These are phyloP conservation scores for Allobates femoralis DNA, from an alignment of 2,797 vertebrate genomes.

Conservation along the genomic window DNA sequence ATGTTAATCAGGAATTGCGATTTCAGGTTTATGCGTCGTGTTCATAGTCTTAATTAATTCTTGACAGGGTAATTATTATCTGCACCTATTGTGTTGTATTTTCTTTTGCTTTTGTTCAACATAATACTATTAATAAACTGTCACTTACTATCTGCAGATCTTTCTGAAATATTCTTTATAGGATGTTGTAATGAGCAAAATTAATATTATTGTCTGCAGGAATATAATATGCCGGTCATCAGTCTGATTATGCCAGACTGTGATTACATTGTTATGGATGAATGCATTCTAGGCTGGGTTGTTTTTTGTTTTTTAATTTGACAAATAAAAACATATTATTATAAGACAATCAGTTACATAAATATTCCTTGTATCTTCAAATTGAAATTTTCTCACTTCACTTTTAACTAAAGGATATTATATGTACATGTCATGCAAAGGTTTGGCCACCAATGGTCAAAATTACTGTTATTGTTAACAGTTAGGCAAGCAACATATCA, in stretches of 20 bases:
- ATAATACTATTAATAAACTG: constrained; percentile 3
- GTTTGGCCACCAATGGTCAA: too few species aligned
- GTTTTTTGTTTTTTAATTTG: too few species aligned
- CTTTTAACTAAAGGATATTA: too few species aligned
- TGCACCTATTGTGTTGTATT: neutral
- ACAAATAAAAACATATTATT: too few species aligned
- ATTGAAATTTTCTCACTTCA: too few species aligned
- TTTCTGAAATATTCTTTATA: neutral
- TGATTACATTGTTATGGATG: neutral
- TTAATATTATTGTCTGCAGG: neutral
- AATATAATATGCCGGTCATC: neutral
- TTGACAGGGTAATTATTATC: neutral
- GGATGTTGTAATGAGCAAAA: neutral
- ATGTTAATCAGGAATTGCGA: neutral
- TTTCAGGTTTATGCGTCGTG: neutral
- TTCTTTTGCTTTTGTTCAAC: neutral
- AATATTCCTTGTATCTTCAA: too few species aligned
- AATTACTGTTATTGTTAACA: too few species aligned
- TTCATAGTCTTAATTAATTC: neutral
- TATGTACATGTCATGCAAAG: too few species aligned
- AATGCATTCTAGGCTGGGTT: neutral
- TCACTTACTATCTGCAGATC: neutral
- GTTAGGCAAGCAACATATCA: too few species aligned
- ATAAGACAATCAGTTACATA: too few species aligned
- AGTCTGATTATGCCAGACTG: neutral